Conservation (phyloP, 2,113 vertebrate species). For the Lepus americanus region DNA sequence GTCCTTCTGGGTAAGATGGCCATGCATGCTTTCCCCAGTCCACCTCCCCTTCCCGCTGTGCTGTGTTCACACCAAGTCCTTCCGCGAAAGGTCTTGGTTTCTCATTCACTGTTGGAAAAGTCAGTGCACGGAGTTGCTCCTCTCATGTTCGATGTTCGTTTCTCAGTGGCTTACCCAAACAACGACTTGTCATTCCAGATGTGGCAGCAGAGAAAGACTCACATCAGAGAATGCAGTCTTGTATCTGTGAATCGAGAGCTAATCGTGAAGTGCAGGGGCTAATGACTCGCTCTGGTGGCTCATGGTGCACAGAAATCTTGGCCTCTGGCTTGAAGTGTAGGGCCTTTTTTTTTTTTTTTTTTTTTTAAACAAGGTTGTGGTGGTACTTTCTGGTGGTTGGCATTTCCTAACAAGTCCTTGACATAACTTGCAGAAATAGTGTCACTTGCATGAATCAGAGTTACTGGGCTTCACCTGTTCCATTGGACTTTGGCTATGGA, state of each 20-base stretch:
- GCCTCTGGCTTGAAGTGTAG: not conserved
- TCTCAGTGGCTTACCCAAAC: constrained; percentile 61
- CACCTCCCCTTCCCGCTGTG: not conserved
- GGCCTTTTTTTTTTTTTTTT: not conserved
- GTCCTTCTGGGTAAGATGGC: not conserved
- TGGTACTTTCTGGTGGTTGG: not conserved
- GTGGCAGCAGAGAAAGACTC: not conserved
- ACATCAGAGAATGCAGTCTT: not conserved
- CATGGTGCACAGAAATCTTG: not conserved
- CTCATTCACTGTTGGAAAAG: constrained; percentile 38
- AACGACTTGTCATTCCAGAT: constrained; percentile 31
- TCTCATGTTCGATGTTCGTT: constrained; percentile 48
- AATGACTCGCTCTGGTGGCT: not conserved
- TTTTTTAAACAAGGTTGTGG: not conserved
- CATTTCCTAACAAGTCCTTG: constrained; percentile 31
- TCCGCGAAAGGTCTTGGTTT: not conserved
- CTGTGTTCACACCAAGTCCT: not conserved
- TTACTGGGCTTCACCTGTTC: constrained; percentile 30
- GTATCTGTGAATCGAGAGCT: not conserved
- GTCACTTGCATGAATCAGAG: not conserved
- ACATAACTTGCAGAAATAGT: constrained; percentile 35
- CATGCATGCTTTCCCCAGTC: not conserved
- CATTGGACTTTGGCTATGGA: not conserved
- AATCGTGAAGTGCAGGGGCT: not conserved
- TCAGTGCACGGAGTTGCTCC: constrained; percentile 25